Base-by-base conservation (phyloP, 2,888 invertebrate species). In the Scotopteryx bipunctaria region DNA sequence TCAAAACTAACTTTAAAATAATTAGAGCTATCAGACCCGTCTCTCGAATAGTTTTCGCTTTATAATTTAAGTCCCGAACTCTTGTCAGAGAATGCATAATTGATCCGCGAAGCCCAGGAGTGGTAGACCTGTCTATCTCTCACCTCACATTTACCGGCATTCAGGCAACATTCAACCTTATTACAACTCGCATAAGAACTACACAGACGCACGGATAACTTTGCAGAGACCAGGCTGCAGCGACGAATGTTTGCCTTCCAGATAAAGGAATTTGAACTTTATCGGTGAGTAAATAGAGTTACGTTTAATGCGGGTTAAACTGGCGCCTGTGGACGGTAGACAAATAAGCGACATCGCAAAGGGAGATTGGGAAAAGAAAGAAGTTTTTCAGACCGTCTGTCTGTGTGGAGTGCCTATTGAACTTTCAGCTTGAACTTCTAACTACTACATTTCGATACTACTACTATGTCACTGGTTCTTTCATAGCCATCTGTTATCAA, bases 71-170 rank as follows among this genome's bases (percentile, higher is more conserved):
- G 56, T 65, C 65, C 55, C 68, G 59, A 62, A 66, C 70, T 73
- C 73, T 71, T 72, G 73, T 75, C 71, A 67, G 51, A 62, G 63
- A 63, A 70, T 80, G 75, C 77, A 82, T 81, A 80, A 81, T 81
- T 81, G 75, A 81, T 77, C 70, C 58, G 66, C 63, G 57, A 59
- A 63, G 57, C 66, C 68, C 71, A 62, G 64, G 67, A 71, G 70
- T 65, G 63, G 60, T 61, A 64, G 58, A 55, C 58, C 55, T 62
- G 60, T 66, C 61, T 68, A 55, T 64, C 55, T 45, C 53, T 51
- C 43, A 49, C 57, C 46, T 57, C 35, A 31, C 51, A 16, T 38
- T 15, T 36, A 25, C 32, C 31, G 3, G 32, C 1, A 29, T 14
- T 41, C 55, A 53, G 17, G 25, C 46, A 15, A 67, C 47, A 37